Conservation (phyloP, 2,888 invertebrate genomes). For the Ecliptopera silaceata region DNA sequence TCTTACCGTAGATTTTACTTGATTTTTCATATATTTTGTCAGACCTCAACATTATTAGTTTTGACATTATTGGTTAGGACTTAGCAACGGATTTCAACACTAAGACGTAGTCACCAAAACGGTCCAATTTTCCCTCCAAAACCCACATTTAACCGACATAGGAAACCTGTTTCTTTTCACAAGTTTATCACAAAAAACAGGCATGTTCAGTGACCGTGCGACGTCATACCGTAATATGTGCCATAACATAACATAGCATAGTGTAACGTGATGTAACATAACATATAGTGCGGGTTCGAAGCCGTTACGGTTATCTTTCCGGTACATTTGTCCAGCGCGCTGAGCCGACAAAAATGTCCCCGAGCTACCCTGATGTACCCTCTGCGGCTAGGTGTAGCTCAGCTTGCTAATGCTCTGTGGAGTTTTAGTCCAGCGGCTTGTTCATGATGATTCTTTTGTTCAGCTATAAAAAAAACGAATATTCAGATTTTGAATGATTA, state of each 20-base stretch:
- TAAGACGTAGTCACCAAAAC: neutral
- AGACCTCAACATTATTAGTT: too few relatives aligned
- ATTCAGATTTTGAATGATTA: too few relatives aligned
- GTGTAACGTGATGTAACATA: constrained; percentile 34
- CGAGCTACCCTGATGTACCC: constrained; percentile 25
- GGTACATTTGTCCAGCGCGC: constrained; percentile 58
- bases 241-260: constrained; percentile 25
- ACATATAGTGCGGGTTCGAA: constrained; percentile 41
- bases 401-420: constrained; percentile 17
- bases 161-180: constrained; percentile 14
- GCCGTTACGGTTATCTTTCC: constrained; percentile 56
- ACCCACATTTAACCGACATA: neutral
- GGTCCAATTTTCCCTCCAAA: constrained; percentile 2
- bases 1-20: too few relatives aligned
- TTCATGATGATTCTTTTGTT: neutral
- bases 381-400: constrained; percentile 12
- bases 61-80: too few relatives aligned
- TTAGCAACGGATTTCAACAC: neutral
- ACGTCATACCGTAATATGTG: constrained; percentile 34
- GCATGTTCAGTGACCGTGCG: constrained; percentile 37
- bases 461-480: too few relatives aligned
- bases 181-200: constrained; percentile 35
- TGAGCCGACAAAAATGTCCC: constrained; percentile 57
- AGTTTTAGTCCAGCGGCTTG: constrained; percentile 1
- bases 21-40: too few relatives aligned